Percentiles rank a stretch among this genome's conserved stretches.
Conservation (phyloP, 2,797 vertebrate genomes). For the Anableps anableps region DNA sequence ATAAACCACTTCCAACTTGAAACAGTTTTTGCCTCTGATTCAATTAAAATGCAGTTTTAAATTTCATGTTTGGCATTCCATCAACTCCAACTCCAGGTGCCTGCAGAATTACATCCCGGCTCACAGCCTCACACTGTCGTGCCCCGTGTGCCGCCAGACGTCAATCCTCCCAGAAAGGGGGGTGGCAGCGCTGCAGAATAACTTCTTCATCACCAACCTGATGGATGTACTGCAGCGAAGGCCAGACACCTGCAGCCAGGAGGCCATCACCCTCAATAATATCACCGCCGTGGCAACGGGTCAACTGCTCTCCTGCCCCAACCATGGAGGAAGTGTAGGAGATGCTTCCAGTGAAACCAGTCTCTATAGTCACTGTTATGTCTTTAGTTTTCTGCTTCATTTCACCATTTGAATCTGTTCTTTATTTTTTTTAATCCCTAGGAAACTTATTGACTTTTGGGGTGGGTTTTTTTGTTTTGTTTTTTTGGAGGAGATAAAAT, state of each 20-base stretch:
- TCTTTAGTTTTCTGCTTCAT: no score
- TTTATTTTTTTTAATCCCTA: not conserved
- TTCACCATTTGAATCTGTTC: not conserved
- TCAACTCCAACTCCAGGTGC: constrained; percentile 82
- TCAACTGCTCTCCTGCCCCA: constrained; percentile 94
- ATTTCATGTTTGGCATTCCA: not conserved
- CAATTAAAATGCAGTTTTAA: not conserved
- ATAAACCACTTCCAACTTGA: not conserved
- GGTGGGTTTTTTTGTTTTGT: not conserved
- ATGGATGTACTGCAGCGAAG: constrained; percentile 97
- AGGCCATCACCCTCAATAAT: constrained; percentile 86
- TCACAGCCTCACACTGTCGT: constrained; percentile 95
- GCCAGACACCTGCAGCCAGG: constrained; percentile 84
- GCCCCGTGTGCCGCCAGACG: constrained; percentile 97
- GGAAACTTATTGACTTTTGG: not conserved
- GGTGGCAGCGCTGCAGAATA: constrained; percentile 96
- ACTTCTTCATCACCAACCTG: constrained; percentile 99
- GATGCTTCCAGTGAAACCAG: not conserved
- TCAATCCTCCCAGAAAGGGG: constrained; percentile 99
- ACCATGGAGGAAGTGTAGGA: constrained; percentile 95
- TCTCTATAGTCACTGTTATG: not conserved
- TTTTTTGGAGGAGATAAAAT: not conserved
- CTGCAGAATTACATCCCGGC: constrained; percentile 98
- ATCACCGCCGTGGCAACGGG: constrained; percentile 87
- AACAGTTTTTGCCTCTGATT: not conserved